phyloP scores from a whole-genome alignment of 1,140 invertebrate genomes.

The Drosophila sucinea region DNA sequence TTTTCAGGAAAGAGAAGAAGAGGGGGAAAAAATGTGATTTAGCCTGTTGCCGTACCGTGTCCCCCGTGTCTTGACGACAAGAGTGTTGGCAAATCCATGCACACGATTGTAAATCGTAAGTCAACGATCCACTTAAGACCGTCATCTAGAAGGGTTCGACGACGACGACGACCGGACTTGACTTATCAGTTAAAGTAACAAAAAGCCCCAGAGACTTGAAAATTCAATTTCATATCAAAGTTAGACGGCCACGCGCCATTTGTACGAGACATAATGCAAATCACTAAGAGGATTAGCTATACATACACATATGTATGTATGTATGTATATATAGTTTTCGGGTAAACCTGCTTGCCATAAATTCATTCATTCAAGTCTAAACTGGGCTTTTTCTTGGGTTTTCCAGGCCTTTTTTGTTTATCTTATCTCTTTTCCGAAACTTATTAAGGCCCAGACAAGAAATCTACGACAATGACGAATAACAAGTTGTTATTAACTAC shows the following conservation, averaged over 20 bases:
- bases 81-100: constrained; percentile 1
- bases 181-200: constrained; percentile 4
- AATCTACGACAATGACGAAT: neutral
- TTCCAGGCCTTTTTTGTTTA: neutral
- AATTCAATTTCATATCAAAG: constrained; percentile 9
- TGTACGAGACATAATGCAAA: neutral
- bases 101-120: constrained; percentile 5
- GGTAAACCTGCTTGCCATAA: neutral
- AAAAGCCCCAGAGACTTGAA: neutral
- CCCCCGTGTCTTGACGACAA: neutral
- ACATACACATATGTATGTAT: too few relatives aligned
- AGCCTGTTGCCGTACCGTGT: neutral
- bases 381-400: neutral
- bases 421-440: constrained; percentile 4
- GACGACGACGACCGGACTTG: neutral
- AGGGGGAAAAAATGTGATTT: neutral
- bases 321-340: too few relatives aligned
- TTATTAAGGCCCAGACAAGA: neutral
- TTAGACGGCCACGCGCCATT: neutral
- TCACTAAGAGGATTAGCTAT: too few relatives aligned
- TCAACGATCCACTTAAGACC: neutral
- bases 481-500: neutral
- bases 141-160: neutral
- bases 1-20: neutral
- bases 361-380: constrained; percentile 4